These are phyloP conservation scores for Copsychus sechellarum DNA, from an alignment of 2,113 vertebrate species.

Conservation along the genomic window DNA sequence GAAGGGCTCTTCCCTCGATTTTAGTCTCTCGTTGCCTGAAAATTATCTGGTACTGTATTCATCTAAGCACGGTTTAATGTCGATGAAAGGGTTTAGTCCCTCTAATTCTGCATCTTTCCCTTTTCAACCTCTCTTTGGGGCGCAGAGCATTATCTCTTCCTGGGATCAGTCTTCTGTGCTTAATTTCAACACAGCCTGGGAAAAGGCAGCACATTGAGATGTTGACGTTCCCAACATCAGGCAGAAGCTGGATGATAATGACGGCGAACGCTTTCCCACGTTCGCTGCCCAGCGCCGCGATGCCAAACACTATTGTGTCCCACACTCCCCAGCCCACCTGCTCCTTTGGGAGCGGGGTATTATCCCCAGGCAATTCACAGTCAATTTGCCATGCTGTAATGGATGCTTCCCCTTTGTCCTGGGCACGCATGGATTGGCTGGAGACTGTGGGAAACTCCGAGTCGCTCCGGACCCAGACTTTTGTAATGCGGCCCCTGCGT, in stretches of 20 bases:
- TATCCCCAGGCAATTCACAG: slow-evolving; percentile 81
- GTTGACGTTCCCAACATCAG: slow-evolving; percentile 58
- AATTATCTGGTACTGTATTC: slow-evolving; percentile 68
- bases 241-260: slow-evolving; percentile 71
- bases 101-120: slow-evolving; percentile 52
- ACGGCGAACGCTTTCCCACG: slow-evolving; percentile 76
- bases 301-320: slow-evolving; percentile 68
- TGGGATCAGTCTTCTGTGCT: background rate
- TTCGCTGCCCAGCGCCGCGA: slow-evolving; percentile 47
- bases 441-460: slow-evolving; percentile 78
- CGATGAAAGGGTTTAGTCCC: slow-evolving; percentile 43
- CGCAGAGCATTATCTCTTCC: slow-evolving; percentile 13
- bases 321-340: slow-evolving; percentile 75
- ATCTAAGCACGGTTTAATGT: slow-evolving; percentile 58
- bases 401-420: slow-evolving; percentile 77
- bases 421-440: slow-evolving; percentile 73
- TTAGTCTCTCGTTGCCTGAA: slow-evolving; percentile 5
- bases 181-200: slow-evolving; percentile 41
- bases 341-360: slow-evolving; percentile 78
- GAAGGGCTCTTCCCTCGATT: background rate
- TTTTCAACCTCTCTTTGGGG: slow-evolving; percentile 17
- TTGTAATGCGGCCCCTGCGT: slow-evolving; percentile 45
- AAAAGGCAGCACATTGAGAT: slow-evolving; percentile 74
- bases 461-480: slow-evolving; percentile 69
- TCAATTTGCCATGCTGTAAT: slow-evolving; percentile 80